Evolutionary conservation across 1,140 invertebrate genomes (phyloP), one percentile per base, ranked within the genome.

Genomic region (Scaptomyza hsui): DNA sequence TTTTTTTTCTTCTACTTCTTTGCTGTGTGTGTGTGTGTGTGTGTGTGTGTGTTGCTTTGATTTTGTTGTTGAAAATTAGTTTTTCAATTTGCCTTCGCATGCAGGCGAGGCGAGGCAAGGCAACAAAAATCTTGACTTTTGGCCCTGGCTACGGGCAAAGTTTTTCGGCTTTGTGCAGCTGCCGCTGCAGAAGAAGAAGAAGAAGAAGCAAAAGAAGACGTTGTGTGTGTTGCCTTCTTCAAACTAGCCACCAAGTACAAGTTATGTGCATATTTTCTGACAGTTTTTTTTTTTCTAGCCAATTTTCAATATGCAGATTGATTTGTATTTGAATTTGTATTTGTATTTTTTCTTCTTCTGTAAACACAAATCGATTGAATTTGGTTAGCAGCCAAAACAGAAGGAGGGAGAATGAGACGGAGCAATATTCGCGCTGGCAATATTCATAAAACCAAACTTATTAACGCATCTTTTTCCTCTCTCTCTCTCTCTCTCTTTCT

Each of bases 1-100:
- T 32, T 12, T 37, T n/a, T 4, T 37, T 37, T n/a, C 3, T 7
- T 29, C 5, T 29, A 1, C 7, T 29, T 6, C 4, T 37, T 37
- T 37, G n/a, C n/a, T 35, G 9, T 35, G 0, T 52, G 70, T 82
- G 75, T 78, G n/a, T n/a, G n/a, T 29, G 26, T 37, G 10, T 37
- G n/a, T 57, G 70, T 82, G 75, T 82, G 63, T 71, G 70, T 47
- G 60, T 29, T 72, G 67, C 69, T 48, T 69, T 77, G 78, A 82
- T 82, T 78, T 81, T 74, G 59, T 74, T 70, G 74, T 82, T 73
- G 64, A 53, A 83, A 81, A 81, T 82, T 81, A 81, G 70, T 81
- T 81, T 81, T 81, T 78, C 78, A 82, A 81, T 81, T 83, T 81
- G 16, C 44, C 57, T 48, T 73, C 57, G 52, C 18, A 47, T 39